phyloP scores from a whole-genome alignment of 2,113 vertebrate genomes.

The Bungarus multicinctus region DNA sequence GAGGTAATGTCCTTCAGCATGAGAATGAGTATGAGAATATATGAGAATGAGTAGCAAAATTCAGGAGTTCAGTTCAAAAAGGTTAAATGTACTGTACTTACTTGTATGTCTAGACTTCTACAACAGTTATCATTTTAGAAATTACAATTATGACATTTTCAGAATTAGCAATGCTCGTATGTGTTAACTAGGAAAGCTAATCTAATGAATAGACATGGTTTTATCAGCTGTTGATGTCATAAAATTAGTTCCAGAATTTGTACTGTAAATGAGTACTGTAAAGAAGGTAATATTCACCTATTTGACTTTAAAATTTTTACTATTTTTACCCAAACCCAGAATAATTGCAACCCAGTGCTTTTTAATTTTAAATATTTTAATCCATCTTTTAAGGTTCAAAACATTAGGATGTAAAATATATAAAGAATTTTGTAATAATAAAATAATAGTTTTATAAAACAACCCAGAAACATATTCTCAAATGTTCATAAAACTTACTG shows the following conservation, averaged over 20 bases:
- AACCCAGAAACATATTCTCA: neutral
- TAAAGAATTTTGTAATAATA: neutral
- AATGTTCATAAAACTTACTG: neutral
- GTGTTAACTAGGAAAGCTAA: neutral
- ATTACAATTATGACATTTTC: neutral
- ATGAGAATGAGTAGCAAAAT: neutral
- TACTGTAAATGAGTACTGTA: neutral
- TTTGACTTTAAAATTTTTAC: neutral
- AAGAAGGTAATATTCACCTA: neutral
- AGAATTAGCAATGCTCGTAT: neutral
- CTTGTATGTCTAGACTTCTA: neutral
- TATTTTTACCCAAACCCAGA: neutral
- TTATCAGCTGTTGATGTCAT: neutral
- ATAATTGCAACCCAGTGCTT: neutral
- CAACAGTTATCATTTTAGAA: neutral
- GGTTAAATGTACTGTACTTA: neutral
- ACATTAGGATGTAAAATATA: neutral
- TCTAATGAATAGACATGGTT: neutral
- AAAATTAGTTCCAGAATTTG: neutral
- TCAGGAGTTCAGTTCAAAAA: neutral
- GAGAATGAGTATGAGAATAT: too few relatives aligned
- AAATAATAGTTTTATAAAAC: neutral
- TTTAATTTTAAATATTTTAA: neutral
- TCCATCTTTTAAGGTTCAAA: neutral
- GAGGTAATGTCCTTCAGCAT: neutral